Evolutionary conservation across 2,888 invertebrate genomes (phyloP).

Genomic region (Drosophila borborema): DNA sequence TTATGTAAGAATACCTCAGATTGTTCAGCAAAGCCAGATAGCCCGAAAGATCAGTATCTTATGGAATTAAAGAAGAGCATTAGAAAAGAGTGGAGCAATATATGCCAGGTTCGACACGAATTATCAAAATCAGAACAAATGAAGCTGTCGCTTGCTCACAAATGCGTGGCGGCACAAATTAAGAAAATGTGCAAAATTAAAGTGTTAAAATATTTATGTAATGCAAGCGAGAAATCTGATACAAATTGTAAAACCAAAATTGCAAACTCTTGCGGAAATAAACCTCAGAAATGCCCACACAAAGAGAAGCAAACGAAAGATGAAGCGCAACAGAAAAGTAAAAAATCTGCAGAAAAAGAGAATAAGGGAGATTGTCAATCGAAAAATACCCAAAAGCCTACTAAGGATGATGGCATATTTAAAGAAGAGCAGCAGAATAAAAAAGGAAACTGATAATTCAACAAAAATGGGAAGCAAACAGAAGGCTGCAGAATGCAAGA

Average conservation of each 20-base stretch:
- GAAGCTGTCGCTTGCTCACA: not conserved
- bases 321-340: not conserved
- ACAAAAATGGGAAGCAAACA: not conserved
- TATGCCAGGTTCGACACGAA: not conserved
- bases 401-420: not conserved
- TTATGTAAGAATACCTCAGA: not conserved
- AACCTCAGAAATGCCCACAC: not conserved
- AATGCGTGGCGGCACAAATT: constrained; percentile 1
- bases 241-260: not conserved
- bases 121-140: not conserved
- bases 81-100: not conserved
- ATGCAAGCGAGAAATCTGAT: not conserved
- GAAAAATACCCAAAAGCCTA: not conserved
- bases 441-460: not conserved
- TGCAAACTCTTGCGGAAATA: not conserved
- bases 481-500: not conserved
- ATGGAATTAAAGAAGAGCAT: not conserved
- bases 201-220: constrained; percentile 2
- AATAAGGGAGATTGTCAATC: not conserved
- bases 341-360: not conserved
- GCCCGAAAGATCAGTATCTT: not conserved
- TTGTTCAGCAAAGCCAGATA: not conserved
- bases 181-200: constrained; percentile 1
- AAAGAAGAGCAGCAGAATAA: not conserved
- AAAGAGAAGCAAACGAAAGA: not conserved